Base-by-base conservation (phyloP, 2,797 vertebrate species). In the Sebastes dallii region DNA sequence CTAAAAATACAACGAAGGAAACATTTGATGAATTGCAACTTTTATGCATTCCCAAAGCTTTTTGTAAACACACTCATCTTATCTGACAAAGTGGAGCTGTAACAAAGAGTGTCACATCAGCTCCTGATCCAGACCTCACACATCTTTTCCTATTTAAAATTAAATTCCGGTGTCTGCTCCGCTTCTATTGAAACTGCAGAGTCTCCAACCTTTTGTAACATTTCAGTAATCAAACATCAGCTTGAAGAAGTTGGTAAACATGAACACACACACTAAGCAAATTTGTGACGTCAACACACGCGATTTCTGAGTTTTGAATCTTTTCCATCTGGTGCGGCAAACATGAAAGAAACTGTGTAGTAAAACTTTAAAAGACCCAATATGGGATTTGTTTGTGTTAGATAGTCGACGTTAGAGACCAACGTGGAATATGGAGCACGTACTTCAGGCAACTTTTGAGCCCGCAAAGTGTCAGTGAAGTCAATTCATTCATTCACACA, bases 1-100 rank as follows among this genome's bases (percentile, higher is more conserved):
- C 80, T 84, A 88, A 88, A 91, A 86, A 90, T 88, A 89, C 2
- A 59, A 85, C 74, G 82, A 88, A 86, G 74, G 39, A 52, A 39
- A 68, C 56, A 34, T 81, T 7, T 25, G 59, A 83, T 79, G 32
- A 59, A 10, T 24, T 6, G n/a, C 3, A n/a, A 61, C 66, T 85
- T 65, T 69, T 20, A 60, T 75, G 54, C 22, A 30, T 76, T 60
- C 78, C n/a, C 32, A 61, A 66, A 13, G 24, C n/a, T 67, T 75
- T 4, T 54, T 22, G 32, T 60, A 27, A 66, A 34, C 39, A 50
- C 32, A 52, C 50, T 12, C n/a, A 32, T 59, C 59, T 68, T n/a
- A 24, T 75, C 27, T 55, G 52, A 74, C 52, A 56, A n/a, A 50
- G 42, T 46, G 16, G 11, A 81, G 60, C 24, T 10, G 42, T 22